A percentile compares a stretch with the other conserved stretches of the same genome.
phyloP scores from a whole-genome alignment of 2,797 vertebrate species.

The Lagodon rhomboides region DNA sequence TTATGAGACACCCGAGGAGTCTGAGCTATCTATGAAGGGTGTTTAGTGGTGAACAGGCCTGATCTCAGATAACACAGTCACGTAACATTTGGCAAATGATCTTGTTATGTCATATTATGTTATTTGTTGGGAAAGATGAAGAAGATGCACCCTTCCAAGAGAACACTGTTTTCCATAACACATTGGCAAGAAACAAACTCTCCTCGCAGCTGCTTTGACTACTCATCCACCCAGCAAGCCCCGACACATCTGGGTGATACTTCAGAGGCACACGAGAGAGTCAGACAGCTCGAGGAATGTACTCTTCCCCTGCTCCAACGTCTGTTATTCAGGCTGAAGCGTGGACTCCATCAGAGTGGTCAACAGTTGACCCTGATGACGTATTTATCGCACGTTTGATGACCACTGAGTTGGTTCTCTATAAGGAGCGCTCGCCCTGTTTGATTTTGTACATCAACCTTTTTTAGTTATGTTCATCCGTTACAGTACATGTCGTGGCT shows the following conservation, averaged over 20 bases:
- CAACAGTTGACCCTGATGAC: background rate
- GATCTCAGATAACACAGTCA: background rate
- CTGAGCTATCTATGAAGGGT: background rate
- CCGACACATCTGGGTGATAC: background rate
- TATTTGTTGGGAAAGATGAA: background rate
- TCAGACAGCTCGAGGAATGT: background rate
- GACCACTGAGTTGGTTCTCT: no score
- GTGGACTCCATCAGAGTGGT: background rate
- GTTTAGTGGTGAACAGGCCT: background rate
- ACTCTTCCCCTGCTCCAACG: background rate
- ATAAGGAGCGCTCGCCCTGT: background rate
- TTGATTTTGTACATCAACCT: background rate
- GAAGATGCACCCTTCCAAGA: background rate
- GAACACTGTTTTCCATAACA: background rate
- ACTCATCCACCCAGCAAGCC: conserved; percentile 12
- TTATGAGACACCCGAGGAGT: background rate
- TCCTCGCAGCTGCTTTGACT: background rate
- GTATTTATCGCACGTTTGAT: background rate
- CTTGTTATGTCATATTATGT: background rate
- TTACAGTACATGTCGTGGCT: no score
- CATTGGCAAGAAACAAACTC: background rate
- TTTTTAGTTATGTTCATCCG: background rate
- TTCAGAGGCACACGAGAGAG: conserved; percentile 5
- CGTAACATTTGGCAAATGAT: background rate
- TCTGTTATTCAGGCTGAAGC: background rate